phyloP scores from a whole-genome alignment of 2,888 invertebrate species.

The Odontothrips loti region DNA sequence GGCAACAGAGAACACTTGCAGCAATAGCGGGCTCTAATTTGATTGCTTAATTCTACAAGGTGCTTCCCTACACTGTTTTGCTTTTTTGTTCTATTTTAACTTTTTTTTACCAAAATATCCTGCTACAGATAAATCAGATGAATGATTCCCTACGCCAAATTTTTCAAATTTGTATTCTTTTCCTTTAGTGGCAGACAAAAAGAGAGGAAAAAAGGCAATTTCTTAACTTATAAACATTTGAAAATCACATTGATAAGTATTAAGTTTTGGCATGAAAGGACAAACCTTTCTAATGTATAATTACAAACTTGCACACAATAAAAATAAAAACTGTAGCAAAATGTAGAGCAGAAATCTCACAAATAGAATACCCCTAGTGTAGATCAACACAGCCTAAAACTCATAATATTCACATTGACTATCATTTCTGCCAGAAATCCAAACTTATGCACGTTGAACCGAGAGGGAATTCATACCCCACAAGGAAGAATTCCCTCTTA shows the following conservation, averaged over 20 bases:
- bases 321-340: conserved; percentile 13
- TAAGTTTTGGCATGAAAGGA: conserved; percentile 20
- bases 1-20: conserved; percentile 22
- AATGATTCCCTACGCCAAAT: neutral
- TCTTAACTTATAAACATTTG: conserved; percentile 9
- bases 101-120: neutral
- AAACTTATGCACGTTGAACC: neutral
- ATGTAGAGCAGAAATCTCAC: neutral
- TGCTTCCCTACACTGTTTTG: conserved; percentile 8
- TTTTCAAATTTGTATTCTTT: neutral
- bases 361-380: neutral
- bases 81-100: neutral
- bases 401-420: conserved; percentile 2
- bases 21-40: conserved; percentile 4
- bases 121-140: neutral
- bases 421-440: neutral
- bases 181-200: neutral
- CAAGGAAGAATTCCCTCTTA: neutral
- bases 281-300: neutral
- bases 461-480: neutral
- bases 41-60: neutral
- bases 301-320: neutral
- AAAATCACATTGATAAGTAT: conserved; percentile 22
- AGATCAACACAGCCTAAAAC: conserved; percentile 15
- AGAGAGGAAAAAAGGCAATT: neutral